Conservation (phyloP, 2,888 invertebrate species). For the Pollenia labialis region DNA sequence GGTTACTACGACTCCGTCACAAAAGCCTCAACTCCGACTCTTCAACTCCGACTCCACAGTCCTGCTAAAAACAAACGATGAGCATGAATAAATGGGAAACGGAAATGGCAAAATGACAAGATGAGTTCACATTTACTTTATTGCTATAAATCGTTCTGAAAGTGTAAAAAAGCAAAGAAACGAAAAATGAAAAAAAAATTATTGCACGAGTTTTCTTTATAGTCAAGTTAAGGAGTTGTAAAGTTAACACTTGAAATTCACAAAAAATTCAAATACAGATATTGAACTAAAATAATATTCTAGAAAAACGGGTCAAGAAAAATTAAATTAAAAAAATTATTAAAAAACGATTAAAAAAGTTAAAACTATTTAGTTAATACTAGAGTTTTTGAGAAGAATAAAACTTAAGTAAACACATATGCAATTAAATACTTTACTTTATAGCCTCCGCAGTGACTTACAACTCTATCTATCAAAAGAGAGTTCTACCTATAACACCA, state of each 20-base stretch:
- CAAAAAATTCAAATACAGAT: constrained; percentile 56
- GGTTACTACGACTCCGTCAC: no score
- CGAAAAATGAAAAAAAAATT: neutral
- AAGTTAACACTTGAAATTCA: constrained; percentile 66
- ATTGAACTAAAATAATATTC: neutral
- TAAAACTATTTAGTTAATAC: no score
- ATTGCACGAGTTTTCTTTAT: constrained; percentile 23
- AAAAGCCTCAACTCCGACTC: no score
- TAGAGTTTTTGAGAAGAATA: no score
- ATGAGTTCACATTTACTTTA: constrained; percentile 71
- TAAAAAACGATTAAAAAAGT: no score
- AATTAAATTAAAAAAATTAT: constrained; percentile 2
- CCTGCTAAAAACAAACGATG: constrained; percentile 69
- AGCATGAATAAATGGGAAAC: constrained; percentile 61
- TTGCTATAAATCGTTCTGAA: constrained; percentile 57
- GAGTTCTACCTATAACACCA: no score
- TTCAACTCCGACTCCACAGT: no score
- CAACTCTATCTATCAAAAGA: no score
- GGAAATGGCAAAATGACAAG: constrained; percentile 70
- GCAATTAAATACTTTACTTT: no score
- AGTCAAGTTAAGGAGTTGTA: constrained; percentile 54
- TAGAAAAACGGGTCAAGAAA: neutral
- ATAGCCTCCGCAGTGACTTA: neutral
- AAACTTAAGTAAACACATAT: no score
- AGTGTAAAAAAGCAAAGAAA: neutral